phyloP scores from a whole-genome alignment of 2,797 vertebrate genomes.

The Epinephelus malabaricus region DNA sequence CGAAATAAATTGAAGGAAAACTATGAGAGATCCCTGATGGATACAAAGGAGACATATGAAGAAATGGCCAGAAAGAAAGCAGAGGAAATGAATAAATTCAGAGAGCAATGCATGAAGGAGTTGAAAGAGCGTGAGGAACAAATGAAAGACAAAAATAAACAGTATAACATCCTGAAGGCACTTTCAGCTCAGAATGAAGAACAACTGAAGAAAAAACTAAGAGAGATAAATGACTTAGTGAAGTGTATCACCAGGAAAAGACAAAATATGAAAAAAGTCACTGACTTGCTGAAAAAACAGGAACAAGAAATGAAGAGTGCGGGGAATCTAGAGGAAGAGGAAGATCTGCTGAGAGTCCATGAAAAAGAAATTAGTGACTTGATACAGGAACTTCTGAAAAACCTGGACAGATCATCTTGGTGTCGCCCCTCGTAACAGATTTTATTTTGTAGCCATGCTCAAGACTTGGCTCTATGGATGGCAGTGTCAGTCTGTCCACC shows the following conservation, averaged over 20 bases:
- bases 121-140: neutral
- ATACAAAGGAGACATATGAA: neutral
- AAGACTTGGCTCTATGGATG: neutral
- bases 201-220: neutral
- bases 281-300: neutral
- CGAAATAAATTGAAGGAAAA: neutral
- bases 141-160: neutral
- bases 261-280: neutral
- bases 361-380: constrained; percentile 8
- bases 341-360: neutral
- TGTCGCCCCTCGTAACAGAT: neutral
- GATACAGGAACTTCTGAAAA: neutral
- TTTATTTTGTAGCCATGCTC: neutral
- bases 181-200: neutral
- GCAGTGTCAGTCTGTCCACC: neutral
- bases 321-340: neutral
- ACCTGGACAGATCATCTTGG: neutral
- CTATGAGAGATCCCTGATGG: neutral
- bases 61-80: neutral
- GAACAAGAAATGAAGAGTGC: neutral
- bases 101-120: neutral
- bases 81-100: neutral
- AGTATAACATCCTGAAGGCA: neutral
- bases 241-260: neutral
- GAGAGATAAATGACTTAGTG: neutral